Evolutionary conservation across 2,797 vertebrate genomes (phyloP).

Genomic region (Lagocephalus sceleratus): DNA sequence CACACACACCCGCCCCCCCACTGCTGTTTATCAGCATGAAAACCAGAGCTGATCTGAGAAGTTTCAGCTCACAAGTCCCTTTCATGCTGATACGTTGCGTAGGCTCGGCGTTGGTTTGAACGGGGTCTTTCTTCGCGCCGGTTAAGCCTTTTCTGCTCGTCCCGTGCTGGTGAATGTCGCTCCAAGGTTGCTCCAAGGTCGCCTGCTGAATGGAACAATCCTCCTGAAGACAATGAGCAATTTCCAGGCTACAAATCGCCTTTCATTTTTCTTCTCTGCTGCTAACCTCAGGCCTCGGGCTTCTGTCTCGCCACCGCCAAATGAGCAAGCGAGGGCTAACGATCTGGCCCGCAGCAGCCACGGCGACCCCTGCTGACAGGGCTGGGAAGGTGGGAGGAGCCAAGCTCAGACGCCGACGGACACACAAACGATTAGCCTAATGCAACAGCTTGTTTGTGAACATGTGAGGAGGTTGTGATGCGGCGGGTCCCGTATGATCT

Average conservation of each 20-base stretch:
- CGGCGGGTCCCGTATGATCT: too few species aligned
- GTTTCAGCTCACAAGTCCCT: conserved; percentile 27
- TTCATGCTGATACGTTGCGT: conserved; percentile 26
- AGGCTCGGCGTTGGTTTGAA: neutral
- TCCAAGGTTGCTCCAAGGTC: conserved; percentile 59
- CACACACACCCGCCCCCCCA: too few species aligned
- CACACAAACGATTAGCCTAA: too few species aligned
- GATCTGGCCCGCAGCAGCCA: neutral
- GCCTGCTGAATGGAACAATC: conserved; percentile 63
- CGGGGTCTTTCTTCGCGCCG: conserved; percentile 26
- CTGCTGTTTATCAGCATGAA: conserved; percentile 51
- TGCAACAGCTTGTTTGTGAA: too few species aligned
- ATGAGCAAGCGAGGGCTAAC: conserved; percentile 5
- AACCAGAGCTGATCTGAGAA: conserved; percentile 45
- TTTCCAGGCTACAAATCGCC: conserved; percentile 63
- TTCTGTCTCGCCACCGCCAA: conserved; percentile 7
- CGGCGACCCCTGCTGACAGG: neutral
- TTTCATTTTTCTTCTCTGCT: conserved; percentile 47
- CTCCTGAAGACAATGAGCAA: conserved; percentile 61
- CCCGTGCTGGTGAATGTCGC: conserved; percentile 30
- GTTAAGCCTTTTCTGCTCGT: conserved; percentile 41
- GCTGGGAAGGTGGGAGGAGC: too few species aligned
- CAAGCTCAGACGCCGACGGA: too few species aligned
- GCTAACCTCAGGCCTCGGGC: conserved; percentile 17
- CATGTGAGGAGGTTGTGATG: too few species aligned